phyloP scores from a whole-genome alignment of 1,140 invertebrate species.

The Charaxes varanes region DNA sequence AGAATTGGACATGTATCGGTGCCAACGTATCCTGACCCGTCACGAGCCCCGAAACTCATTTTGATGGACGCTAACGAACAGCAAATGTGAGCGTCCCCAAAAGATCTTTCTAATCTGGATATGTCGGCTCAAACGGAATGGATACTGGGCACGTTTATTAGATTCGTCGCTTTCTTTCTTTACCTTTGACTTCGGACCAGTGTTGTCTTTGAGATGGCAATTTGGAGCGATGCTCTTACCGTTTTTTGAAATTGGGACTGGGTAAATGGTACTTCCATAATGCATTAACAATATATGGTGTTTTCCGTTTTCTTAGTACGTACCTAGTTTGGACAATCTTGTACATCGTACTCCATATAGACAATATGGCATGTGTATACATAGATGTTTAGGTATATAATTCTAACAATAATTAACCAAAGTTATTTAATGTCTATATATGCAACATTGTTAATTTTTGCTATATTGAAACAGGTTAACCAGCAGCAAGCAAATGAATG shows the following conservation, averaged over 20 bases:
- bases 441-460: no score
- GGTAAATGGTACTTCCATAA: neutral
- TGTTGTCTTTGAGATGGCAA: conserved; percentile 55
- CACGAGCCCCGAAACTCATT: conserved; percentile 34
- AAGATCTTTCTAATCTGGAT: conserved; percentile 42
- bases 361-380: no score
- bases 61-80: conserved; percentile 34
- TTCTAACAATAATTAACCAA: no score
- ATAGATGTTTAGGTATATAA: no score
- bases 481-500: no score
- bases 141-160: conserved; percentile 61
- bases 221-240: conserved; percentile 44
- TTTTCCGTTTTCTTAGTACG: no score
- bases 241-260: conserved; percentile 23
- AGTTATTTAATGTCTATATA: no score
- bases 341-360: no score
- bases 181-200: conserved; percentile 59
- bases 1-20: conserved; percentile 60
- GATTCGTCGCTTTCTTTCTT: conserved; percentile 67
- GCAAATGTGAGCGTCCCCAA: conserved; percentile 21
- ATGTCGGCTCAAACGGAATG: conserved; percentile 55
- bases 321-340: no score
- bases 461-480: no score
- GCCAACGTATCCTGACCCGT: conserved; percentile 40
- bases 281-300: no score